phyloP scores from a whole-genome alignment of 2,797 vertebrate genomes.

The Sciaenops ocellatus region DNA sequence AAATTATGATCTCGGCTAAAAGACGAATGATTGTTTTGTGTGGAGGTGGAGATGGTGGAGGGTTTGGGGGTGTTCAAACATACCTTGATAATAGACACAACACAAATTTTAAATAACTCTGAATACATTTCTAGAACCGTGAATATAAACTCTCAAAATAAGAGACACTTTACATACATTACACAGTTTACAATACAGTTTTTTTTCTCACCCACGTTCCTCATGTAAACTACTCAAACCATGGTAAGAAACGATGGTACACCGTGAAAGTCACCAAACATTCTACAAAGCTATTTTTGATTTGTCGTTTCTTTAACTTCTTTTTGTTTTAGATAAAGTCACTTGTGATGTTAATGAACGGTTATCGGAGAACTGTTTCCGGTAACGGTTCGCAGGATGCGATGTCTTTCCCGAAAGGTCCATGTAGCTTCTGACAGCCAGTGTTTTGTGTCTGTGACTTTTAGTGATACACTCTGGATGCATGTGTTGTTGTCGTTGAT shows the following conservation, averaged over 20 bases:
- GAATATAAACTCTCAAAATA: conserved; percentile 81
- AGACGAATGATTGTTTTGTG: conserved; percentile 55
- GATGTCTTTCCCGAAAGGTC: conserved; percentile 54
- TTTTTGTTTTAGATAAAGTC: conserved; percentile 68
- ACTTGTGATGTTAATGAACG: conserved; percentile 71
- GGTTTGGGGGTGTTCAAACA: conserved; percentile 60
- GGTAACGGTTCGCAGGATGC: background rate
- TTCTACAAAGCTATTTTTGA: conserved; percentile 79
- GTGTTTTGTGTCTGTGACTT: conserved; percentile 50
- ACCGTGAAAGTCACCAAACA: conserved; percentile 78
- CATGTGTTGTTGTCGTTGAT: conserved; percentile 75
- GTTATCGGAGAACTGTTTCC: conserved; percentile 21
- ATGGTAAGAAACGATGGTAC: conserved; percentile 76
- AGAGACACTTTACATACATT: conserved; percentile 84
- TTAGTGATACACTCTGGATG: conserved; percentile 72
- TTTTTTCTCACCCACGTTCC: conserved; percentile 76
- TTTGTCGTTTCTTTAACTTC: conserved; percentile 67
- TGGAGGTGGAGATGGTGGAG: conserved; percentile 37
- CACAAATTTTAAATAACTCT: conserved; percentile 79
- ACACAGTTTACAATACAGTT: conserved; percentile 81
- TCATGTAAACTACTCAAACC: conserved; percentile 83
- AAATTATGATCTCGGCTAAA: conserved; percentile 50
- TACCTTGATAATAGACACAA: conserved; percentile 74
- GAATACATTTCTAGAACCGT: conserved; percentile 82
- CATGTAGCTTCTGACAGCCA: conserved; percentile 48